These are phyloP conservation scores for Latrodectus hesperus DNA, from an alignment of 2,888 invertebrate genomes.

Conservation along the genomic window DNA sequence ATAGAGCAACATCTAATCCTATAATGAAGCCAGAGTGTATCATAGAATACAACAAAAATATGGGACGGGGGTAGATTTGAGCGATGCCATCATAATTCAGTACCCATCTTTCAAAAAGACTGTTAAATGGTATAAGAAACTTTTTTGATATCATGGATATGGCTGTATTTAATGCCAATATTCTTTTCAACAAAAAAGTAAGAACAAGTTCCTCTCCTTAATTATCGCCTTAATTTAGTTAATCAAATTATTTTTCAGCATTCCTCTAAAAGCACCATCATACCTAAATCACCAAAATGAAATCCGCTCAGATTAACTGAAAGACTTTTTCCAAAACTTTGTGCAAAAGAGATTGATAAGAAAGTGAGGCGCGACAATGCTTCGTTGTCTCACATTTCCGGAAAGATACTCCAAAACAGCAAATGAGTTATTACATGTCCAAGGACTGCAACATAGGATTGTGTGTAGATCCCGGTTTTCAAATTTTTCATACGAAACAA, in stretches of 20 bases:
- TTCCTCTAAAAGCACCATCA: neutral
- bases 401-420: neutral
- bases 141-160: too few relatives aligned
- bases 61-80: neutral
- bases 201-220: too few relatives aligned
- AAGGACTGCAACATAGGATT: neutral
- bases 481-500: neutral
- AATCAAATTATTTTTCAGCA: too few relatives aligned
- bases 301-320: neutral
- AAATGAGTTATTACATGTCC: neutral
- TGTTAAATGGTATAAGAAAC: too few relatives aligned
- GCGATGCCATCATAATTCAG: neutral
- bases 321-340: neutral
- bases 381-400: neutral
- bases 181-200: too few relatives aligned
- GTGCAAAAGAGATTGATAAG: neutral
- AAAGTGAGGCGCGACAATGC: neutral
- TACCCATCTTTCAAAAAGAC: too few relatives aligned
- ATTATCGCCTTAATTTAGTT: too few relatives aligned
- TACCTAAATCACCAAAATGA: neutral
- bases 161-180: too few relatives aligned
- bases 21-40: neutral
- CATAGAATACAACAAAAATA: neutral
- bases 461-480: neutral
- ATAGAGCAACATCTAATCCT: neutral